Conservation (phyloP, 2,113 vertebrate genomes). For the Sapayoa aenigma region DNA sequence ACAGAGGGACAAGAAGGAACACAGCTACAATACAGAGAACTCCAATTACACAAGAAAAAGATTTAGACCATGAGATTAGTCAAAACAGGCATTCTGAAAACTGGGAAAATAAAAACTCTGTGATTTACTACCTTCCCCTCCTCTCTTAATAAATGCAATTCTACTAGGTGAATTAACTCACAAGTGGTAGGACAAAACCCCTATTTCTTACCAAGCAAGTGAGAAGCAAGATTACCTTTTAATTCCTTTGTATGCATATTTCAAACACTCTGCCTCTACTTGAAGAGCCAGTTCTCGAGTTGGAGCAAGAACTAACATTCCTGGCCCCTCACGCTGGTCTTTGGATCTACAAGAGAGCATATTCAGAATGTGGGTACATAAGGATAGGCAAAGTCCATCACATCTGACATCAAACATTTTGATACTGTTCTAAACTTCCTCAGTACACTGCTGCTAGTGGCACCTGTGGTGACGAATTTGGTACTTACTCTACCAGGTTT, state of each 20-base stretch:
- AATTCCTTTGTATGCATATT: slow-evolving; percentile 89
- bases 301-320: slow-evolving; percentile 94
- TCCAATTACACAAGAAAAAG: neutral
- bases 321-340: slow-evolving; percentile 81
- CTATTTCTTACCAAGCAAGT: neutral
- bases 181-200: neutral
- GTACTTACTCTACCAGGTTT: neutral
- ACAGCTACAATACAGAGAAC: neutral
- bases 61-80: neutral
- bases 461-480: neutral
- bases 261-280: slow-evolving; percentile 89
- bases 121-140: neutral
- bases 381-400: neutral
- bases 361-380: neutral
- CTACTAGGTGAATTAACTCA: neutral
- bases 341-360: slow-evolving; percentile 70
- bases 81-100: neutral
- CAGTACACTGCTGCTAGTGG: neutral
- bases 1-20: neutral
- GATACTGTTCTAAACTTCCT: neutral
- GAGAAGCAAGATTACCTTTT: slow-evolving; percentile 78
- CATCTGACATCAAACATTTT: neutral
- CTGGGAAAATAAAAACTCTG: neutral
- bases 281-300: slow-evolving; percentile 95
- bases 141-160: neutral